Evolutionary conservation across 2,113 vertebrate species (phyloP), one percentile per base, ranked within the genome.

Genomic region (Centropristis striata): DNA sequence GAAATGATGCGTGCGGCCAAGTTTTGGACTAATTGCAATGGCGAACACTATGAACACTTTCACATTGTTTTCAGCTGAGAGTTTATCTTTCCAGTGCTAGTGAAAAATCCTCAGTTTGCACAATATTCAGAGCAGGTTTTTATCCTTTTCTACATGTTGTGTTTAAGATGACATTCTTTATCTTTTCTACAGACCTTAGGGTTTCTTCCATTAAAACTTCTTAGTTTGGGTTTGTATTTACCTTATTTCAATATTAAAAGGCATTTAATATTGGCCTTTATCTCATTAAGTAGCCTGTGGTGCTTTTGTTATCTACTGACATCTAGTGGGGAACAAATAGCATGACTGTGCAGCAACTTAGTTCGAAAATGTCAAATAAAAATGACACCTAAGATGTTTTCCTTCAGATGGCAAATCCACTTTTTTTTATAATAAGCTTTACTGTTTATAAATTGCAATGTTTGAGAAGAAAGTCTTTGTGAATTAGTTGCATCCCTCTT

Each of bases 271-370:
- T 20, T 10, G 8, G 21, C 20, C 15, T 16, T 42, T 61, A 42
- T 16, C n/a, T 14, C 6, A 15, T 2, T 15, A 67, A 54, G 10
- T 53, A 18, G 14, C 14, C 13, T 21, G 13, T 36, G 20, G 7
- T 12, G 20, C n/a, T 71, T 0, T 0, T 47, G n/a, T 16, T 25
- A 42, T 54, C 4, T 71, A 49, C 60, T 78, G 65, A 32, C 65
- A 71, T 68, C 74, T 72, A 58, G 36, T 75, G 75, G 55, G 13
- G 0, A 5, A 28, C 49, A 42, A 10, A 4, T 32, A 36, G 49
- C 4, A 18, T 46, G 10, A 68, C 9, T 1, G 4, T 13, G 8
- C n/a, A 28, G 20, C 5, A 13, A 4, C 13, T 54, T 14, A 14
- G 2, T 8, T 7, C 5, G 7, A 54, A 51, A 28, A 15, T 0